A percentile compares a stretch with the other conserved stretches of the same genome.
Conservation (phyloP, 2,113 vertebrate genomes). For the Climacteris rufus region DNA sequence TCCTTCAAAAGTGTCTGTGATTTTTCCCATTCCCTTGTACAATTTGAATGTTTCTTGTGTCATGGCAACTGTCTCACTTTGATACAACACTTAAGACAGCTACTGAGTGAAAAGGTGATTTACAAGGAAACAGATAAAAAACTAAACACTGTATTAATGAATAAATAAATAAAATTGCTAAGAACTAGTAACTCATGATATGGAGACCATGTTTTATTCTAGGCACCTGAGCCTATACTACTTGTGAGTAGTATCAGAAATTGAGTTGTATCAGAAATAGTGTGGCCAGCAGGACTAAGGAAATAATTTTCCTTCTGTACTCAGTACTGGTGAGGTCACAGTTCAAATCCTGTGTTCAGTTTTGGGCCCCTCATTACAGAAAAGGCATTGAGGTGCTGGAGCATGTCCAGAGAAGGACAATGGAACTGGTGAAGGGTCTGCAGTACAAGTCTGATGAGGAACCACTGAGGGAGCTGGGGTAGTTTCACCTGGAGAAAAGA, state of each 20-base stretch:
- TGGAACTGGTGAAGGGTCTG: neutral
- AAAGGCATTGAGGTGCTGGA: neutral
- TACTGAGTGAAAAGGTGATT: neutral
- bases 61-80: neutral
- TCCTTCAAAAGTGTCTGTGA: neutral
- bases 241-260: neutral
- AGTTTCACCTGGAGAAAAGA: neutral
- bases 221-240: neutral
- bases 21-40: neutral
- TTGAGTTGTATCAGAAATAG: neutral
- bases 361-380: neutral
- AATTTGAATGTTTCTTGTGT: neutral
- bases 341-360: neutral
- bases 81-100: neutral
- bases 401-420: neutral
- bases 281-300: neutral
- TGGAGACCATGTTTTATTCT: neutral
- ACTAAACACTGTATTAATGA: neutral
- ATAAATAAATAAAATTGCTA: neutral
- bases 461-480: neutral
- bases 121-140: neutral
- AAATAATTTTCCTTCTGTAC: neutral
- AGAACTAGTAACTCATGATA: neutral
- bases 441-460: neutral
- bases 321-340: rapidly evolving